Conservation (phyloP, 2,888 invertebrate species). For the Tetrapedia diversipes region DNA sequence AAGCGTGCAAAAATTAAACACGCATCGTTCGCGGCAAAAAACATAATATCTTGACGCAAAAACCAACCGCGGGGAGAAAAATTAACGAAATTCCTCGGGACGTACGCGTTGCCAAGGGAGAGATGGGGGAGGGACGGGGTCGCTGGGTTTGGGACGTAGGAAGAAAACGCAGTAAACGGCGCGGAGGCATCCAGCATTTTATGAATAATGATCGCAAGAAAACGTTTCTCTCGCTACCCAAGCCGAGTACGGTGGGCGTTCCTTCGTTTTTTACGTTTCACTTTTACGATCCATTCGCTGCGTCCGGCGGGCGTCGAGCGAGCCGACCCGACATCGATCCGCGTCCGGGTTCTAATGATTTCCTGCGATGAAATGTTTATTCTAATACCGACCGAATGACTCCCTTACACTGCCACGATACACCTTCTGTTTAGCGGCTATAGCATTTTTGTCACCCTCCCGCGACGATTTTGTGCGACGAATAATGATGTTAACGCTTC, state of each 20-base stretch:
- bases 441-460: no score
- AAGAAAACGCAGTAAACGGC: slow-evolving; percentile 56
- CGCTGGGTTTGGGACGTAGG: slow-evolving; percentile 29
- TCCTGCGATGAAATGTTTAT: slow-evolving; percentile 65
- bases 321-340: slow-evolving; percentile 68
- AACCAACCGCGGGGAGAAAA: neutral
- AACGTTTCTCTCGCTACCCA: slow-evolving; percentile 58
- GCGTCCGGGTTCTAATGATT: slow-evolving; percentile 69
- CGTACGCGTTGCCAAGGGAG: neutral
- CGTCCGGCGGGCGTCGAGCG: slow-evolving; percentile 72
- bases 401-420: slow-evolving; percentile 30
- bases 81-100: slow-evolving; percentile 5
- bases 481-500: neutral
- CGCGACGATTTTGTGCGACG: no score
- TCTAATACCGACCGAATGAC: slow-evolving; percentile 35
- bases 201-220: slow-evolving; percentile 74
- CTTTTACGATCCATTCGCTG: slow-evolving; percentile 68
- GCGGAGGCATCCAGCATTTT: slow-evolving; percentile 64
- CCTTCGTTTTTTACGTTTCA: slow-evolving; percentile 69
- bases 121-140: neutral
- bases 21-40: neutral
- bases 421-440: no score
- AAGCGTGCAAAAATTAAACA: neutral
- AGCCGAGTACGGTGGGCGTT: slow-evolving; percentile 69
- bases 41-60: neutral